A percentile compares a stretch with the other conserved stretches of the same genome.
These are phyloP conservation scores for Apogon talboti DNA, from an alignment of 2,797 vertebrate genomes.

Conservation along the genomic window DNA sequence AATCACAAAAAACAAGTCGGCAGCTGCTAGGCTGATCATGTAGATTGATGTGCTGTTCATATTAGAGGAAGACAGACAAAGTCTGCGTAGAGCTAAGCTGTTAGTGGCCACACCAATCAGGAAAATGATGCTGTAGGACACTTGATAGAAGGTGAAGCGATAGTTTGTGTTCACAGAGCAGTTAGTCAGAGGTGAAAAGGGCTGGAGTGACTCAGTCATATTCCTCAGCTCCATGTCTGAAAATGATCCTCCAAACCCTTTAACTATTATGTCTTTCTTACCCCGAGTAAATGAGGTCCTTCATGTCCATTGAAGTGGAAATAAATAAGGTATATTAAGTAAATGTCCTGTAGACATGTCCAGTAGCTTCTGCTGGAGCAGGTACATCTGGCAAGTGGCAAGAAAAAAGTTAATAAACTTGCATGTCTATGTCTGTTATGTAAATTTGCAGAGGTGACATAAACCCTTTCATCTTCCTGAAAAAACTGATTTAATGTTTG, in stretches of 20 bases:
- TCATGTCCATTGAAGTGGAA: constrained; percentile 3
- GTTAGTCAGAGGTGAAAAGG: constrained; percentile 45
- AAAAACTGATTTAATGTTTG: constrained; percentile 29
- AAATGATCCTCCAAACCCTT: background rate
- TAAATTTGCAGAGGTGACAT: constrained; percentile 59
- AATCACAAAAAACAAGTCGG: constrained; percentile 78
- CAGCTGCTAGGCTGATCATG: constrained; percentile 75
- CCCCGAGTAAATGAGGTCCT: constrained; percentile 28
- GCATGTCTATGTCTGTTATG: constrained; percentile 20
- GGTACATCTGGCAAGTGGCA: constrained; percentile 21
- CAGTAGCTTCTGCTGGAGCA: constrained; percentile 13
- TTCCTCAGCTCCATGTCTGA: constrained; percentile 74
- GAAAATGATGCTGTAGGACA: constrained; percentile 82
- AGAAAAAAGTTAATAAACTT: constrained; percentile 41
- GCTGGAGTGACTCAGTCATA: constrained; percentile 31
- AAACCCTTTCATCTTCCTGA: constrained; percentile 4
- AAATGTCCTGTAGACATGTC: background rate
- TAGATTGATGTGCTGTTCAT: constrained; percentile 78
- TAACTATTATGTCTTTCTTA: constrained; percentile 17
- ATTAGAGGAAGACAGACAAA: constrained; percentile 63
- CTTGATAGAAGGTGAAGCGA: constrained; percentile 80
- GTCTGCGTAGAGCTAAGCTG: constrained; percentile 67
- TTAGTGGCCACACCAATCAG: constrained; percentile 77
- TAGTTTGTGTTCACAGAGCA: constrained; percentile 81
- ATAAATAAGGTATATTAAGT: background rate